Evolutionary conservation across 2,113 vertebrate genomes (phyloP).

Genomic region (Oryzias curvinotus): DNA sequence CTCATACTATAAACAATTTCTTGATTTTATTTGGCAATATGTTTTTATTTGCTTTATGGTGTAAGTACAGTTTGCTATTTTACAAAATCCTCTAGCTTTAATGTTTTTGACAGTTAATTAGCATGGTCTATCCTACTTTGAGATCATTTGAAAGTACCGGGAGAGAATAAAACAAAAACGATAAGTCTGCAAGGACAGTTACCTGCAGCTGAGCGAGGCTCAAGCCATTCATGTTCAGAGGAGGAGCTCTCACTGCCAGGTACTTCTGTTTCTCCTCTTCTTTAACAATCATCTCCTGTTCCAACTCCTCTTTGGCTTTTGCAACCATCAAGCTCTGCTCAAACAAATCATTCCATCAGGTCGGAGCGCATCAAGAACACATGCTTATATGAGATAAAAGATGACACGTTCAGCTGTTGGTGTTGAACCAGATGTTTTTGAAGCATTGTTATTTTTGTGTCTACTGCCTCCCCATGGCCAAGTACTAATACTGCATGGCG

Average conservation of each 20-base stretch:
- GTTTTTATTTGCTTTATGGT: no score
- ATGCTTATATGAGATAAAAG: neutral
- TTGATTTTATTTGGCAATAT: no score
- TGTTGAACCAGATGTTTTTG: neutral
- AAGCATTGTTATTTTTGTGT: neutral
- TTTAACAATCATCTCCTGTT: slow-evolving; percentile 85
- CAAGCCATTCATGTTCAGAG: slow-evolving; percentile 75
- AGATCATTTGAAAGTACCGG: neutral
- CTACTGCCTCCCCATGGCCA: slow-evolving; percentile 43
- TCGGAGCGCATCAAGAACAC: neutral
- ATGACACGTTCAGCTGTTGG: neutral
- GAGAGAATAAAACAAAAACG: neutral
- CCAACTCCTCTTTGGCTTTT: slow-evolving; percentile 91
- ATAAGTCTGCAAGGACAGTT: neutral
- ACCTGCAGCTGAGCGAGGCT: slow-evolving; percentile 88
- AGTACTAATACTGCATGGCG: neutral
- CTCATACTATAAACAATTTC: no score
- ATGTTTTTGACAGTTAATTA: no score
- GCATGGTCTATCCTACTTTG: no score
- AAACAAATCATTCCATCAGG: neutral
- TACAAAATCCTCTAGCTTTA: no score
- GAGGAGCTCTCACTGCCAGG: slow-evolving; percentile 82
- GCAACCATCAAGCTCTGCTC: slow-evolving; percentile 91
- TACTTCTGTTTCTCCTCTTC: slow-evolving; percentile 87
- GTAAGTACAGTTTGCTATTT: no score